These are phyloP conservation scores for Tetrax tetrax DNA, from an alignment of 2,113 vertebrate species.

Conservation along the genomic window DNA sequence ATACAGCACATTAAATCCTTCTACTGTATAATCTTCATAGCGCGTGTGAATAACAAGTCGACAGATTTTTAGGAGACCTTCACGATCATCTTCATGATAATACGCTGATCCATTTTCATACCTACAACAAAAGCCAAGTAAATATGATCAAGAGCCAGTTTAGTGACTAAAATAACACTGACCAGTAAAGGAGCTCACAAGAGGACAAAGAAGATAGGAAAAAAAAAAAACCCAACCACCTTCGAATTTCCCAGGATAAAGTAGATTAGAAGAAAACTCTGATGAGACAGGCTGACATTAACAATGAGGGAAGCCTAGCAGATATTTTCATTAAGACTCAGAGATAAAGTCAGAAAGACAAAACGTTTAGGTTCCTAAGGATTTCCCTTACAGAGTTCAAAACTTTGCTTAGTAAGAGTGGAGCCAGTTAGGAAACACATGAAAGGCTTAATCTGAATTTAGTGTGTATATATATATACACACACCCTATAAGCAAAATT, in stretches of 20 bases:
- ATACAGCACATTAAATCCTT: conserved; percentile 86
- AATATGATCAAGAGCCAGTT: background rate
- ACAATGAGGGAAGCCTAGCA: background rate
- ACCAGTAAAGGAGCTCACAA: background rate
- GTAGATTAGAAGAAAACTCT: background rate
- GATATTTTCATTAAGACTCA: background rate
- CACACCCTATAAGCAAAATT: too few relatives aligned
- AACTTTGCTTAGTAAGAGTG: background rate
- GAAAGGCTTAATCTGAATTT: background rate
- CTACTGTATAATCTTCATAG: conserved; percentile 90
- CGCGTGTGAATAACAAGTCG: conserved; percentile 88
- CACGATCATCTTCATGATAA: conserved; percentile 94
- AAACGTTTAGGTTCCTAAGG: background rate
- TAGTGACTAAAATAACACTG: background rate
- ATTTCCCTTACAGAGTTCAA: background rate
- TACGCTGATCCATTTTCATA: conserved; percentile 96
- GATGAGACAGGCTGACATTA: background rate
- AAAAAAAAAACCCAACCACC: accelerated
- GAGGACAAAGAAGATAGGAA: background rate
- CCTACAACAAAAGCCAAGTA: conserved; percentile 70
- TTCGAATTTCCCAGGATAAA: background rate
- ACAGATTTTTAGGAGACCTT: conserved; percentile 91
- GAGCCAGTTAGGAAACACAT: background rate
- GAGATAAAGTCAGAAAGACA: background rate
- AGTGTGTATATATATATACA: background rate